Evolutionary conservation across 2,113 vertebrate genomes (phyloP).

Genomic region (Talpa occidentalis): DNA sequence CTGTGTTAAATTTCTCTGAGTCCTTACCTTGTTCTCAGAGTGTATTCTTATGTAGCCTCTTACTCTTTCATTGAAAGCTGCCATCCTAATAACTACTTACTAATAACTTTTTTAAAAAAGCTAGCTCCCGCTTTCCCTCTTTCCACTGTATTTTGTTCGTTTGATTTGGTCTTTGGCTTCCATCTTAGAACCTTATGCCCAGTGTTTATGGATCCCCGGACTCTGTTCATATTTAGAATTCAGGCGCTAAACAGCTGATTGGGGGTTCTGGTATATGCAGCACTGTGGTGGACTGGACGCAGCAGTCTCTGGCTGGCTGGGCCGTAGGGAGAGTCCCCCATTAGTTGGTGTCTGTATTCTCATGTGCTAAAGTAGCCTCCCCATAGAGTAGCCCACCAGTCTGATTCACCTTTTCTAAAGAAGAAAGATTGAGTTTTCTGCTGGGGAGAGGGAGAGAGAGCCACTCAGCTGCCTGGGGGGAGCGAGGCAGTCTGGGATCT

Average conservation of each 20-base stretch:
- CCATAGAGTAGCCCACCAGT: neutral
- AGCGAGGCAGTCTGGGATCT: neutral
- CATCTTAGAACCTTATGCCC: neutral
- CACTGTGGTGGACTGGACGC: neutral
- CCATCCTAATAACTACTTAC: neutral
- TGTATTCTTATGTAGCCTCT: neutral
- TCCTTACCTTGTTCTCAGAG: neutral
- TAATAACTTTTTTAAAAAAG: neutral
- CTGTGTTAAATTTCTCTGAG: neutral
- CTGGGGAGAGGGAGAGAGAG: neutral
- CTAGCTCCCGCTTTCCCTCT: neutral
- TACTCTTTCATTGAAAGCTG: neutral
- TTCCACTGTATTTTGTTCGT: neutral
- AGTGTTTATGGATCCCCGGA: neutral
- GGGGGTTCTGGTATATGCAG: neutral
- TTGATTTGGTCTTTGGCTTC: slow-evolving; percentile 38
- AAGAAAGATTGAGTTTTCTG: neutral
- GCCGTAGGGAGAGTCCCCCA: neutral
- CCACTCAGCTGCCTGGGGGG: neutral
- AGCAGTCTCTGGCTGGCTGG: neutral
- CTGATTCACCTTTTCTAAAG: neutral
- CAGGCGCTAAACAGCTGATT: neutral
- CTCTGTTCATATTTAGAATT: neutral
- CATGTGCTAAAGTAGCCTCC: neutral
- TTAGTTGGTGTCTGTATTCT: neutral